A percentile compares a stretch with the other conserved stretches of the same genome.
These are phyloP conservation scores for Anthonomus grandis DNA, from an alignment of 1,140 invertebrate genomes.

Conservation along the genomic window DNA sequence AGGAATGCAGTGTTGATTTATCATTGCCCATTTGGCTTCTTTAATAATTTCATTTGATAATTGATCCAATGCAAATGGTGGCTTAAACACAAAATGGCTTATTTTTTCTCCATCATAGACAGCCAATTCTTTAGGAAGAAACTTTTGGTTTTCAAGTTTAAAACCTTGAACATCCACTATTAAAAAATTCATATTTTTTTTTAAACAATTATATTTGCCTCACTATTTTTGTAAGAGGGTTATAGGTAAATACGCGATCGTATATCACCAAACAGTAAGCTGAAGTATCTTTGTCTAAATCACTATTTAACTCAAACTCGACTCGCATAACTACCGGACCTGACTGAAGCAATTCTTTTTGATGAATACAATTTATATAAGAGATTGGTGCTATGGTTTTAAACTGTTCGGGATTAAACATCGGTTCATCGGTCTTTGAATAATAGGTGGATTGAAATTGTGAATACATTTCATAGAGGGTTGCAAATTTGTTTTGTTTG, in stretches of 20 bases:
- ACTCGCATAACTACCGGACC: constrained; percentile 1
- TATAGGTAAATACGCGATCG: constrained; percentile 15
- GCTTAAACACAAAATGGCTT: too few relatives aligned
- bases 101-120: too few relatives aligned
- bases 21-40: too few relatives aligned
- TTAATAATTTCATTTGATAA: too few relatives aligned
- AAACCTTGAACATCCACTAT: too few relatives aligned
- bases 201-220: constrained; percentile 11
- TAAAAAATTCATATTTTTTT: too few relatives aligned
- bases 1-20: too few relatives aligned
- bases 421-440: background rate
- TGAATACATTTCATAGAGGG: constrained; percentile 4
- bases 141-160: too few relatives aligned
- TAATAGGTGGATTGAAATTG: constrained; percentile 4
- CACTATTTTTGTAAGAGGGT: constrained; percentile 8
- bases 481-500: constrained; percentile 12
- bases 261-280: constrained; percentile 11
- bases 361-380: constrained; percentile 12
- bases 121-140: too few relatives aligned
- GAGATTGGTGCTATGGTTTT: background rate
- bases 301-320: constrained; percentile 7
- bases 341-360: background rate
- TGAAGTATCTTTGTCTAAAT: background rate
- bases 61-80: too few relatives aligned
- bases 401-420: constrained; percentile 7